These are phyloP conservation scores for Myiotriccus ornatus DNA, from an alignment of 2,797 vertebrate genomes.

Conservation along the genomic window DNA sequence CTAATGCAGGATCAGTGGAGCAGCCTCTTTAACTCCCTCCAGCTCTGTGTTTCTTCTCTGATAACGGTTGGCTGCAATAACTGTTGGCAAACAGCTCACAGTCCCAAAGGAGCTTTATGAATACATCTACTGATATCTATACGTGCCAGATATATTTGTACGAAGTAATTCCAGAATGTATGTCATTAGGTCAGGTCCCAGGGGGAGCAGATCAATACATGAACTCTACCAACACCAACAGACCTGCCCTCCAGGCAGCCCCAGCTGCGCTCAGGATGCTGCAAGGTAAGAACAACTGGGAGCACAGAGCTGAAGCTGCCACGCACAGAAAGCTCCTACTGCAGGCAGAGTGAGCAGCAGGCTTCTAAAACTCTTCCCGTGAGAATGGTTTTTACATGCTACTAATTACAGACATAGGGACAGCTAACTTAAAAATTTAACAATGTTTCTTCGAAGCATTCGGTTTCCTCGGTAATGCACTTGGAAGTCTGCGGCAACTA, in stretches of 20 bases:
- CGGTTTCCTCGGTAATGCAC: neutral
- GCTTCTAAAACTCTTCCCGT: neutral
- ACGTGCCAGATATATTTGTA: neutral
- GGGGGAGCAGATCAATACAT: neutral
- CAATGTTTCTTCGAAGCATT: neutral
- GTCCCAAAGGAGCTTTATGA: neutral
- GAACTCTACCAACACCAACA: neutral
- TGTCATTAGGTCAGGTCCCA: neutral
- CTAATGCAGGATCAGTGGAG: neutral
- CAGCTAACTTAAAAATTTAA: neutral
- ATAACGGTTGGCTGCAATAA: neutral
- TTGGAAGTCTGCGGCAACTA: neutral
- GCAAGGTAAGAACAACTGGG: neutral
- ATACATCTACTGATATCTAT: neutral
- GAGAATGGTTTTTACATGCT: neutral
- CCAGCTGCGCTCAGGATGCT: rapidly evolving
- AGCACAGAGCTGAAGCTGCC: neutral
- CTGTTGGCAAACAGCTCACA: neutral
- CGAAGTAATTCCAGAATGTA: neutral
- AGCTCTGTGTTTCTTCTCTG: neutral
- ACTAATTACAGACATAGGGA: neutral
- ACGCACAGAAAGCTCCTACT: neutral
- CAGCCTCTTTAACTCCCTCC: neutral
- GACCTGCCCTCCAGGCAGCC: neutral
- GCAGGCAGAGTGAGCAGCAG: neutral